phyloP scores from a whole-genome alignment of 2,797 vertebrate species.

The Erpetoichthys calabaricus region DNA sequence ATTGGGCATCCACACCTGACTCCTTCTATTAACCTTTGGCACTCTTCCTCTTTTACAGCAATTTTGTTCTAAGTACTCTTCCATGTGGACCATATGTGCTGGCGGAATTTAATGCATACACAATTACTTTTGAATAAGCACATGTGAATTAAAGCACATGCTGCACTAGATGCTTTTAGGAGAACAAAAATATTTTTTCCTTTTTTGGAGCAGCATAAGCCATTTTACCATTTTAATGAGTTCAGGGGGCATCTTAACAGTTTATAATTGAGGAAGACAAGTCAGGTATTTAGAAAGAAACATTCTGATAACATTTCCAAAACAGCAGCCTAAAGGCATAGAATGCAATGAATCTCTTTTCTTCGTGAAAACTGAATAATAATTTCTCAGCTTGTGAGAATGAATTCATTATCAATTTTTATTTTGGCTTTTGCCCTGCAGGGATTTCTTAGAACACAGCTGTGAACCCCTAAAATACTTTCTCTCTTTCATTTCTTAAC shows the following conservation, averaged over 20 bases:
- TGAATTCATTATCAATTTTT: slow-evolving; percentile 6
- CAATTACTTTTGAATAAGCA: slow-evolving; percentile 12
- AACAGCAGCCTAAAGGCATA: slow-evolving; percentile 11
- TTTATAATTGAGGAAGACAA: slow-evolving; percentile 7
- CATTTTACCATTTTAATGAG: slow-evolving; percentile 2
- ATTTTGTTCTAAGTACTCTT: background rate
- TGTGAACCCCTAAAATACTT: slow-evolving; percentile 4
- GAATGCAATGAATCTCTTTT: slow-evolving; percentile 4
- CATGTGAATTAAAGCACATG: slow-evolving; percentile 8
- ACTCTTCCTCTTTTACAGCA: background rate
- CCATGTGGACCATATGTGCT: slow-evolving; percentile 5
- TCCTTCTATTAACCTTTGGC: slow-evolving; percentile 8
- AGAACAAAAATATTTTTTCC: slow-evolving; percentile 4
- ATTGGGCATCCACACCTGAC: slow-evolving; percentile 11
- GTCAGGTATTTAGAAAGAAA: slow-evolving; percentile 5
- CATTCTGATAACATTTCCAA: slow-evolving; percentile 6
- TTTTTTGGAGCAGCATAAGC: slow-evolving; percentile 5
- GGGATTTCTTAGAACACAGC: slow-evolving; percentile 8
- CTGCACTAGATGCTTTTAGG: slow-evolving; percentile 1
- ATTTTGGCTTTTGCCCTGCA: slow-evolving; percentile 5
- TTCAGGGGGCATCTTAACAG: background rate
- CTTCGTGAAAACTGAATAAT: slow-evolving; percentile 6
- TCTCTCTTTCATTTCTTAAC: slow-evolving; percentile 2
- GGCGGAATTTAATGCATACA: slow-evolving; percentile 17
- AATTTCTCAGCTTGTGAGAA: slow-evolving; percentile 11